Evolutionary conservation across 2,888 invertebrate species (phyloP).

Genomic region (Cephus pulcher): DNA sequence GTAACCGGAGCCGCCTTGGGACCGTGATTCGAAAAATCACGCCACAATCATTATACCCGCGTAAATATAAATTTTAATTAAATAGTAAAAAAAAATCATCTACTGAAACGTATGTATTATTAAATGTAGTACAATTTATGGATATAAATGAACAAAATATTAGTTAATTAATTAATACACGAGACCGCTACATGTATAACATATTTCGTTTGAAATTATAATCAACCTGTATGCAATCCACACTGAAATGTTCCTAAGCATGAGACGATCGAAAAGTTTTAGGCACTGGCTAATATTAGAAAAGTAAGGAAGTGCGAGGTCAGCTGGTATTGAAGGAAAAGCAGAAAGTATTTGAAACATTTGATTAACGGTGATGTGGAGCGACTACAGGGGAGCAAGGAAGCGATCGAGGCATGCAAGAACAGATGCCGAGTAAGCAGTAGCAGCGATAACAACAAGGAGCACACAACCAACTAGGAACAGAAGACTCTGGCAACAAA

Average conservation of each 20-base stretch:
- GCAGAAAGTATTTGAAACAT: background rate
- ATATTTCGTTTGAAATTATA: background rate
- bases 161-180: too few relatives aligned
- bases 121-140: too few relatives aligned
- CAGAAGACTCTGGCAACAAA: background rate
- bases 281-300: background rate
- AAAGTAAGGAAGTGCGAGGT: background rate
- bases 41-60: too few relatives aligned
- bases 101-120: too few relatives aligned
- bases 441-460: constrained; percentile 28
- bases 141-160: too few relatives aligned
- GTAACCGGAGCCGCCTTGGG: too few relatives aligned
- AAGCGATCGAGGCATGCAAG: constrained; percentile 5
- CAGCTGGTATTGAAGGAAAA: background rate
- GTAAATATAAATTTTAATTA: too few relatives aligned
- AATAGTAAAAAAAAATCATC: too few relatives aligned
- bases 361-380: background rate
- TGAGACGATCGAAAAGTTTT: background rate
- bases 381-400: background rate
- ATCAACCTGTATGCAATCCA: background rate
- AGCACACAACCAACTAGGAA: constrained; percentile 1
- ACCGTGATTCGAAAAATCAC: too few relatives aligned
- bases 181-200: too few relatives aligned
- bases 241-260: background rate
- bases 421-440: constrained; percentile 15